phyloP scores from a whole-genome alignment of 2,888 invertebrate genomes.

The Oscheius sp. region DNA sequence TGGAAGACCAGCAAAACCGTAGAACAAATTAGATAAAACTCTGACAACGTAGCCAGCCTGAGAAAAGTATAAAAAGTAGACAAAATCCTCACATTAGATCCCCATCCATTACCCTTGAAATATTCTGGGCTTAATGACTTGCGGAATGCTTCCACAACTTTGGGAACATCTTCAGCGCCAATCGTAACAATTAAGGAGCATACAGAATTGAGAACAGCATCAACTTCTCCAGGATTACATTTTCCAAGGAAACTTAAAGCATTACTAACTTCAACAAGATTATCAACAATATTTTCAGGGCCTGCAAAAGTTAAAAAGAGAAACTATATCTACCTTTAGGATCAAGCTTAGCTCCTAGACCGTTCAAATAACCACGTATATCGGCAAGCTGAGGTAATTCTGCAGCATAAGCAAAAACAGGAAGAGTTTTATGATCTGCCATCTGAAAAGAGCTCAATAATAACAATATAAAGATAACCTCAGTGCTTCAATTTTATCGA shows the following conservation, averaged over 20 bases:
- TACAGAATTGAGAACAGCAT: slow-evolving; percentile 92
- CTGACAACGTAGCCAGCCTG: slow-evolving; percentile 68
- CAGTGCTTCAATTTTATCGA: neutral
- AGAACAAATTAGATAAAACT: slow-evolving; percentile 89
- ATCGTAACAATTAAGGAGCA: slow-evolving; percentile 91
- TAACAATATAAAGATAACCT: neutral
- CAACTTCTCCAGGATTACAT: slow-evolving; percentile 77
- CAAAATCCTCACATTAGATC: slow-evolving; percentile 43
- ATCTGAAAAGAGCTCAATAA: slow-evolving; percentile 30
- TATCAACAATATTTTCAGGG: slow-evolving; percentile 39
- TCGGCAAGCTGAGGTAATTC: slow-evolving; percentile 75
- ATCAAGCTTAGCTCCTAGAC: slow-evolving; percentile 74
- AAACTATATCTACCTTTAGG: neutral
- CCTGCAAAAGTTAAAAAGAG: slow-evolving; percentile 31
- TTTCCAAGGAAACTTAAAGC: slow-evolving; percentile 24
- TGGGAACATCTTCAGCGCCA: slow-evolving; percentile 85
- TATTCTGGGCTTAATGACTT: slow-evolving; percentile 36
- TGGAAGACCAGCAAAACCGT: slow-evolving; percentile 85
- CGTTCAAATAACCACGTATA: slow-evolving; percentile 87
- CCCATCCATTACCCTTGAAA: slow-evolving; percentile 61
- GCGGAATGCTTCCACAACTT: slow-evolving; percentile 79
- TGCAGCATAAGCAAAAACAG: slow-evolving; percentile 61
- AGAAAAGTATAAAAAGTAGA: slow-evolving; percentile 15
- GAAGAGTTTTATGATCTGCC: slow-evolving; percentile 59
- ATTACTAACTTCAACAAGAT: slow-evolving; percentile 45